These are phyloP conservation scores for Labrus mixtus DNA, from an alignment of 2,113 vertebrate species.

Conservation along the genomic window DNA sequence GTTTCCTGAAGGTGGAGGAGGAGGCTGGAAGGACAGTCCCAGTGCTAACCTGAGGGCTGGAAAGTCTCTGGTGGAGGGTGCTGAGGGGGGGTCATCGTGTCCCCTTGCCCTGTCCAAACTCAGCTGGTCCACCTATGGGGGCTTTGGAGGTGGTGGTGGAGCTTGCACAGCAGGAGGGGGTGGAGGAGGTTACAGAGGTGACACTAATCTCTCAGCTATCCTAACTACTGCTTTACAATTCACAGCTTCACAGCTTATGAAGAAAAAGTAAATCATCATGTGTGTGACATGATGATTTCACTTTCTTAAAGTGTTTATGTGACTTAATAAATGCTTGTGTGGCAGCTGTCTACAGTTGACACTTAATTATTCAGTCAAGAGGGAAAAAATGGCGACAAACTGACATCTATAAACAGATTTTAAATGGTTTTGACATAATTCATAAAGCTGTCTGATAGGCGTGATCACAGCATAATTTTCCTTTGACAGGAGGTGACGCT, in stretches of 20 bases:
- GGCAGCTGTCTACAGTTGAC: not conserved
- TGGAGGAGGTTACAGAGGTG: slow-evolving; percentile 91
- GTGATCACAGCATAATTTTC: not conserved
- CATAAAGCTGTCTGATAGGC: not conserved
- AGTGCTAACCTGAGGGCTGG: slow-evolving; percentile 80
- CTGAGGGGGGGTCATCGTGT: slow-evolving; percentile 88
- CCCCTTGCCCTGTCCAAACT: slow-evolving; percentile 85
- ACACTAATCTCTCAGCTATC: slow-evolving; percentile 1
- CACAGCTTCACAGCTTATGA: not conserved
- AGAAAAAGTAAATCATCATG: not conserved
- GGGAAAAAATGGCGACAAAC: not conserved
- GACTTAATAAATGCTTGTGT: not conserved
- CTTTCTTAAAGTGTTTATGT: not conserved
- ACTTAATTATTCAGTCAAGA: too few species aligned
- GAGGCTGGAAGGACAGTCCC: slow-evolving; percentile 85
- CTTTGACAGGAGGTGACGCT: slow-evolving; percentile 85
- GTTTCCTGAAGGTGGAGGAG: slow-evolving; percentile 85
- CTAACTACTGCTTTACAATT: not conserved
- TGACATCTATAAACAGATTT: not conserved
- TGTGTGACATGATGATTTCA: not conserved
- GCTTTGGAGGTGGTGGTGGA: slow-evolving; percentile 92
- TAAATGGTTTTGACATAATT: not conserved
- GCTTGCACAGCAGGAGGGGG: slow-evolving; percentile 91
- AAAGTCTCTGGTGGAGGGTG: slow-evolving; percentile 86
- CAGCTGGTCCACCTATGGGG: slow-evolving; percentile 88